A percentile compares a stretch with the other conserved stretches of the same genome.
Evolutionary conservation across 1,140 invertebrate species (phyloP).

Genomic region (Aphaenogaster floridana): DNA sequence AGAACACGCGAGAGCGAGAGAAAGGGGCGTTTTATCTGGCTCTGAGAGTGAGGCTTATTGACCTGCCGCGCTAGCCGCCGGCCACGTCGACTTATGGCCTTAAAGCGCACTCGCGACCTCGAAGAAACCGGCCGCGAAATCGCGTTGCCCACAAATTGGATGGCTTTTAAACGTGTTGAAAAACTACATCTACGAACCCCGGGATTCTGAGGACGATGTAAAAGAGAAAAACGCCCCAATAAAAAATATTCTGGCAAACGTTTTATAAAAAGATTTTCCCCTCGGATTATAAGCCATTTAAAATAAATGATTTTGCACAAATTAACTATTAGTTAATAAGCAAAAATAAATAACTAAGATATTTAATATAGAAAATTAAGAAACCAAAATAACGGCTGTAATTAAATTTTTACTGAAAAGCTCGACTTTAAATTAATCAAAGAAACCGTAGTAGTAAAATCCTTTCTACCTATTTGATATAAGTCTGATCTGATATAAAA

Average conservation of each 20-base stretch:
- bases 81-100: slow-evolving; percentile 60
- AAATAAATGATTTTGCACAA: neutral
- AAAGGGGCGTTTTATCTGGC: slow-evolving; percentile 74
- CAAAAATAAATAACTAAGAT: neutral
- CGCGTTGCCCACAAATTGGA: slow-evolving; percentile 45
- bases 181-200: neutral
- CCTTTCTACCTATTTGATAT: neutral
- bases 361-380: neutral
- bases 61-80: slow-evolving; percentile 67
- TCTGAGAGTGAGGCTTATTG: slow-evolving; percentile 76
- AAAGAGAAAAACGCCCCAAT: neutral
- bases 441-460: neutral
- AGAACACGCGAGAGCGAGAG: slow-evolving; percentile 58
- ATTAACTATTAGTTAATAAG: neutral
- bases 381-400: neutral
- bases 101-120: slow-evolving; percentile 70
- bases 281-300: neutral
- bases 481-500: neutral
- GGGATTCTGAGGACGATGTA: neutral
- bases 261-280: neutral
- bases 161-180: slow-evolving; percentile 26
- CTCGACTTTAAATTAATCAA: slow-evolving; percentile 6
- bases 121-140: slow-evolving; percentile 47
- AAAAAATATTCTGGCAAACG: neutral
- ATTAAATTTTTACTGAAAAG: slow-evolving; percentile 22